phyloP scores from a whole-genome alignment of 1,140 invertebrate species.

The Brachystomella parvula region DNA sequence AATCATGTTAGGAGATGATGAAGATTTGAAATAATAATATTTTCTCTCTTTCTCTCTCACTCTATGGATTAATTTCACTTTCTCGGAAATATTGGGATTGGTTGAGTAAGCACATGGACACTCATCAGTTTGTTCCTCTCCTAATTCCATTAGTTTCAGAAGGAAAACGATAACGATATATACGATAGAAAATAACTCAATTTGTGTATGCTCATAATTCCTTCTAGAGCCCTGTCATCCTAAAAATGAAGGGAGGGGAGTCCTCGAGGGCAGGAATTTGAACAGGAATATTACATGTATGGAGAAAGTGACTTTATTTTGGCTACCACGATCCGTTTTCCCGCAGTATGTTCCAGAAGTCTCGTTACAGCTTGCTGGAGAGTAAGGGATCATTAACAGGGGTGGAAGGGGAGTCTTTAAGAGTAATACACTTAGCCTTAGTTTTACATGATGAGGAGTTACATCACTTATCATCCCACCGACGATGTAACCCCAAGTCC shows the following conservation, averaged over 20 bases:
- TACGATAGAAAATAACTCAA: too few relatives aligned
- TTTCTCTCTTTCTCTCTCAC: too few relatives aligned
- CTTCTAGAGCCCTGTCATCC: too few relatives aligned
- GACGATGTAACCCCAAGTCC: background rate
- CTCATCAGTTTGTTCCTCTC: background rate
- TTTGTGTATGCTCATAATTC: too few relatives aligned
- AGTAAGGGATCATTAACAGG: background rate
- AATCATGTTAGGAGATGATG: constrained; percentile 6
- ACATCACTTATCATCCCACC: background rate
- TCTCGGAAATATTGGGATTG: background rate
- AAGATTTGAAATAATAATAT: background rate
- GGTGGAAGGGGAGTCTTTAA: background rate
- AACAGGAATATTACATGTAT: too few relatives aligned
- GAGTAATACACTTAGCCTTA: background rate
- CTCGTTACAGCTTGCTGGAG: background rate
- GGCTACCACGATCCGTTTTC: too few relatives aligned
- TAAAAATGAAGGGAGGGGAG: too few relatives aligned
- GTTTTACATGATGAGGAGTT: constrained; percentile 8
- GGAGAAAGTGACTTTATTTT: background rate
- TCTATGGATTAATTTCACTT: too few relatives aligned
- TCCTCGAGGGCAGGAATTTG: too few relatives aligned
- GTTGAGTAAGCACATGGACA: background rate
- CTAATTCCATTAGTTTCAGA: constrained; percentile 1
- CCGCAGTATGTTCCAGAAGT: too few relatives aligned
- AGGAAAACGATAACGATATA: too few relatives aligned